Percentiles rank a stretch among this genome's conserved stretches.
phyloP scores from a whole-genome alignment of 2,888 invertebrate genomes.

The Xestia xanthographa region DNA sequence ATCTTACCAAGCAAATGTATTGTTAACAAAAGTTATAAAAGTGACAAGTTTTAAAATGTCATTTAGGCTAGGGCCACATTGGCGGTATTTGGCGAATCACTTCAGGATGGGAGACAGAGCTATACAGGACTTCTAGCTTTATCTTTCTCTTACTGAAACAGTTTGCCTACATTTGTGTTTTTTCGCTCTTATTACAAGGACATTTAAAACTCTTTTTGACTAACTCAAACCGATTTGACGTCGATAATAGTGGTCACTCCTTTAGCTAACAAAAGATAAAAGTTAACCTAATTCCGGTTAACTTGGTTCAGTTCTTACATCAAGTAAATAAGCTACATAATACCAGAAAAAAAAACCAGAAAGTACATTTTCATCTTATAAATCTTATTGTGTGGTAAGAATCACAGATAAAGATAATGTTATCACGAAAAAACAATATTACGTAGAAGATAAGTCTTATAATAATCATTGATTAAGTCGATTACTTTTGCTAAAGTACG shows the following conservation, averaged over 20 bases:
- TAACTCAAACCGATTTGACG: background rate
- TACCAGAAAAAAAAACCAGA: background rate
- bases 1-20: background rate
- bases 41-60: background rate
- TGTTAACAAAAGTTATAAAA: background rate
- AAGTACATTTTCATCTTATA: background rate
- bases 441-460: background rate
- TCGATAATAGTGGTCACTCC: background rate
- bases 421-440: constrained; percentile 11
- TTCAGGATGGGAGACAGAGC: background rate
- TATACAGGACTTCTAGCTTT: background rate
- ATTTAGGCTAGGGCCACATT: background rate
- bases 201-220: background rate
- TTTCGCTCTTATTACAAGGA: background rate
- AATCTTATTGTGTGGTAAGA: background rate
- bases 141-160: background rate
- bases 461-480: constrained; percentile 13
- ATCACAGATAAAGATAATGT: constrained; percentile 7
- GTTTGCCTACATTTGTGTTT: background rate
- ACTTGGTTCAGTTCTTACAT: background rate
- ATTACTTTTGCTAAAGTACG: constrained; percentile 1
- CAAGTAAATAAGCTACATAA: background rate
- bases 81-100: background rate
- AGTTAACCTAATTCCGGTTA: background rate
- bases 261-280: background rate